Base-by-base conservation (phyloP, 2,797 vertebrate genomes). In the Spea hammondii region DNA sequence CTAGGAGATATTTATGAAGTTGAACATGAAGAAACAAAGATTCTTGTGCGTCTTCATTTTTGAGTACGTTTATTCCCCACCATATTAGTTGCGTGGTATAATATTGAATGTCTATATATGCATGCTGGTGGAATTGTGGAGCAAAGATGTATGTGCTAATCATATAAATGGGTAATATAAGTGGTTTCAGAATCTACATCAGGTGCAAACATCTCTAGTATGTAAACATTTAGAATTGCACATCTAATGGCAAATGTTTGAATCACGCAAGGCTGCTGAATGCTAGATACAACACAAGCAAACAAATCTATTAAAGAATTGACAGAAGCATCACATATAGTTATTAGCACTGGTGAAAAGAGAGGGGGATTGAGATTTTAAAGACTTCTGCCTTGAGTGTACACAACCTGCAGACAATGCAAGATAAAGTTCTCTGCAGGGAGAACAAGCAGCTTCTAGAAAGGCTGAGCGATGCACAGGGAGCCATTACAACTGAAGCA, bases 381-480 rank as follows among this genome's bases (percentile, higher is more conserved):
- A 62, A 62, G 14, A 17, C 59, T 62, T n/a, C 59, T 62, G 59
- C 59, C n/a, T 62, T 62, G 14, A 32, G 59, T 62, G 59, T 62
- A 62, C 59, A 62, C 32, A 62, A 32, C 59, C 59, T 12, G 59
- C 59, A 62, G 59, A 62, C 59, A 62, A 62, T 62, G 59, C 59
- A 17, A 17, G 59, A 62, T 62, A 62, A 62, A 62, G 59, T 17
- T 17, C 59, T 17, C 59, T 62, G 32, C 59, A 62, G 59, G 59
- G 59, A 62, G n/a, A 62, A 12, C 32, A 17, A 62, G 59, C 59
- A 62, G 59, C n/a, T 62, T 62, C 59, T 62, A 9, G 59, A 62
- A 62, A 62, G n/a, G 12, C 59, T 62, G 59, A 62, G 59, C 7
- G 14, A 62, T 62, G 59, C 59, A 17, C 59, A 62, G 59, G 59